Conservation (phyloP, 2,888 invertebrate species). For the Spodoptera picta region DNA sequence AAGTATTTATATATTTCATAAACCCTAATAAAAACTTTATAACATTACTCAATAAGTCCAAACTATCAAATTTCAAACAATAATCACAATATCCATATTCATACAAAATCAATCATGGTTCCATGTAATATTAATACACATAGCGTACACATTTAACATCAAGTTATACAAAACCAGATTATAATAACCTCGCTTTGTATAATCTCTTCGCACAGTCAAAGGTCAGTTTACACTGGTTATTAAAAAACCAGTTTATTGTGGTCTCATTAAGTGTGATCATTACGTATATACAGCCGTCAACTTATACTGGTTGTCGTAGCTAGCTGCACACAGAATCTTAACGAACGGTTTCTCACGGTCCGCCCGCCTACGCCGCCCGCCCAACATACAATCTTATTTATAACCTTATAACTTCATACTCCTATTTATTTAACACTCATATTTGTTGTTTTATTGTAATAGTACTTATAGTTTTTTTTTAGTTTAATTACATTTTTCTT, state of each 20-base stretch:
- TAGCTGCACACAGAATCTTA: constrained; percentile 29
- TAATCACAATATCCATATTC: constrained; percentile 32
- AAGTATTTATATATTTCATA: too few relatives aligned
- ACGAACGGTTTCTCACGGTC: constrained; percentile 62
- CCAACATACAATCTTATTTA: constrained; percentile 55
- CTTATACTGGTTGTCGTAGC: too few relatives aligned
- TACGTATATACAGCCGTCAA: too few relatives aligned
- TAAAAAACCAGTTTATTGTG: too few relatives aligned
- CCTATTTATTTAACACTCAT: constrained; percentile 30
- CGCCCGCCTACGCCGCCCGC: constrained; percentile 62
- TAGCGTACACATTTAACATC: constrained; percentile 8
- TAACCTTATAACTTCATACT: constrained; percentile 43
- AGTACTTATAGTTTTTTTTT: constrained; percentile 12
- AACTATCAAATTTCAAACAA: constrained; percentile 19
- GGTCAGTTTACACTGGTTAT: too few relatives aligned
- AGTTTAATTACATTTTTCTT: constrained; percentile 1
- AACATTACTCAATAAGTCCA: not conserved
- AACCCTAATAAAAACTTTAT: too few relatives aligned
- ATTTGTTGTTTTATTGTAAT: constrained; percentile 13
- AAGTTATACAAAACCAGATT: too few relatives aligned
- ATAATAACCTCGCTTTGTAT: too few relatives aligned
- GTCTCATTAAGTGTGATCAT: too few relatives aligned
- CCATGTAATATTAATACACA: constrained; percentile 51
- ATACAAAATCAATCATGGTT: constrained; percentile 39
- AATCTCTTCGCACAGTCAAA: too few relatives aligned